phyloP scores from a whole-genome alignment of 2,797 vertebrate genomes.

The Premnoplex brunnescens region DNA sequence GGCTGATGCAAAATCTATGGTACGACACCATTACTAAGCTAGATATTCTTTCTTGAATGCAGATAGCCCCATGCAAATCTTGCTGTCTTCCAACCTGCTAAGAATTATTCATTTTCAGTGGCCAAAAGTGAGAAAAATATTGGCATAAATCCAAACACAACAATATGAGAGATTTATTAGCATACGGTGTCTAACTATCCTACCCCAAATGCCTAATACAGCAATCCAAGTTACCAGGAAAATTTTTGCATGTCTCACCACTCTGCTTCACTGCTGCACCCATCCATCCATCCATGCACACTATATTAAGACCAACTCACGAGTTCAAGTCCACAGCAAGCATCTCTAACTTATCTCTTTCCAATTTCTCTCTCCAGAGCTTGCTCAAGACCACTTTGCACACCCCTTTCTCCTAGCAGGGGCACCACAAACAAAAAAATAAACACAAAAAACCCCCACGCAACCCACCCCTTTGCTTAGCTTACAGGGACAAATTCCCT shows the following conservation, averaged over 20 bases:
- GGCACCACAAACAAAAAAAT: constrained; percentile 15
- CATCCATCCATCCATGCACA: accelerated
- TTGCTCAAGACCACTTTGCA: neutral
- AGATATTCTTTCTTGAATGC: neutral
- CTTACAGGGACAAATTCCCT: constrained; percentile 47
- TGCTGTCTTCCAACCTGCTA: neutral
- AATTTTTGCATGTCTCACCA: neutral
- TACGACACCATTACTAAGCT: neutral
- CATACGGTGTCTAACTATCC: neutral
- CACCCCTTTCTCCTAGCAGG: neutral
- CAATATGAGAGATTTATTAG: neutral
- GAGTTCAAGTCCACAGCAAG: neutral
- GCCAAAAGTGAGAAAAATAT: neutral
- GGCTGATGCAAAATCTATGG: neutral
- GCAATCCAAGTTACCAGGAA: neutral
- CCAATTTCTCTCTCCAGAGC: neutral
- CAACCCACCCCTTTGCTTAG: constrained; percentile 29
- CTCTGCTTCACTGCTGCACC: neutral
- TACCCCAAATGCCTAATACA: neutral
- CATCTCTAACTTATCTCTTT: neutral
- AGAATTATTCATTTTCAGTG: neutral
- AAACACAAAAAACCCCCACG: neutral
- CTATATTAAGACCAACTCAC: neutral
- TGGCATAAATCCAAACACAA: neutral
- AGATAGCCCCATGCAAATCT: neutral